Evolutionary conservation across 2,888 invertebrate species (phyloP).

Genomic region (Imbricaverruca yamaguchii): DNA sequence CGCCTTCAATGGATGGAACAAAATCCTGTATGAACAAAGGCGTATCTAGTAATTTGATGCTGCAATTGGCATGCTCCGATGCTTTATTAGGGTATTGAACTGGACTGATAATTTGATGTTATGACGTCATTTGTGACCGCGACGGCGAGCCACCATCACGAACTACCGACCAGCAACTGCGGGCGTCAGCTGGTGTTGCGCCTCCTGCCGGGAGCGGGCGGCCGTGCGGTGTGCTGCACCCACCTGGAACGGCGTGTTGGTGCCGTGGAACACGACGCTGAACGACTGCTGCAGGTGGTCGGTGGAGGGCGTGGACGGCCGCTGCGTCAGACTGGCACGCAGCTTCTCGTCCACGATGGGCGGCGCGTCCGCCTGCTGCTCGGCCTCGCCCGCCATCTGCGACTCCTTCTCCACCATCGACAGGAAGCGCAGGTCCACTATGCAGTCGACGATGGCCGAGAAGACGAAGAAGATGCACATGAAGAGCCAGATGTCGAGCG

Average conservation of each 20-base stretch:
- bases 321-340: background rate
- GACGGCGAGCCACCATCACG: too few relatives aligned
- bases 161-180: too few relatives aligned
- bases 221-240: background rate
- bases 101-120: too few relatives aligned
- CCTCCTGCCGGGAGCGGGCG: too few relatives aligned
- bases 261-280: background rate
- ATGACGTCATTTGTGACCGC: too few relatives aligned
- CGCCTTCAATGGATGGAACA: too few relatives aligned
- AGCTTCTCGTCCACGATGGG: background rate
- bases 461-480: constrained; percentile 36
- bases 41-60: too few relatives aligned
- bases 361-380: background rate
- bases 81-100: too few relatives aligned
- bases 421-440: constrained; percentile 31
- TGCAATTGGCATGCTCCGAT: too few relatives aligned
- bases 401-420: constrained; percentile 16
- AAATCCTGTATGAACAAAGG: too few relatives aligned
- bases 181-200: too few relatives aligned
- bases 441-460: constrained; percentile 35
- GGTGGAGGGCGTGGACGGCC: background rate
- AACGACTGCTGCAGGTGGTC: background rate
- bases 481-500: constrained; percentile 36
- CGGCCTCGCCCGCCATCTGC: constrained; percentile 14
- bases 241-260: background rate